These are phyloP conservation scores for Zosterops lateralis DNA, from an alignment of 2,113 vertebrate species.

Conservation along the genomic window DNA sequence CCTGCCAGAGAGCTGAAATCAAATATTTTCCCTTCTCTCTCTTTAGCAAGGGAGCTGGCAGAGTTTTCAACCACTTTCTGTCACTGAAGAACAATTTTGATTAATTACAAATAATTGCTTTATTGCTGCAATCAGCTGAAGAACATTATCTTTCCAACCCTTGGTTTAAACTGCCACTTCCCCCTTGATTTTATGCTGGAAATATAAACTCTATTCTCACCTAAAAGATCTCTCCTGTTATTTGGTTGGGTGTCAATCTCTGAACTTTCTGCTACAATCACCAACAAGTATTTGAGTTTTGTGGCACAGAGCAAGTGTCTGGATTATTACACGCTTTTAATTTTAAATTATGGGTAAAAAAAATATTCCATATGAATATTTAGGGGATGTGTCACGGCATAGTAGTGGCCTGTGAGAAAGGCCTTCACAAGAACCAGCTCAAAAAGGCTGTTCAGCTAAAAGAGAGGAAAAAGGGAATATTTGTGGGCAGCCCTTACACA, in stretches of 20 bases:
- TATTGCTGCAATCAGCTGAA: background rate
- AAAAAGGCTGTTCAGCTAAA: background rate
- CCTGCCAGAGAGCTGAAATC: background rate
- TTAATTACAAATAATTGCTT: background rate
- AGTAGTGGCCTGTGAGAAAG: background rate
- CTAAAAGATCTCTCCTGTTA: background rate
- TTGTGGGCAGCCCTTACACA: slow-evolving; percentile 43
- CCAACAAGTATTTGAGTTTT: background rate
- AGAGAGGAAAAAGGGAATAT: background rate
- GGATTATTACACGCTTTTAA: background rate
- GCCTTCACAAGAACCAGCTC: background rate
- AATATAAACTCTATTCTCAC: background rate
- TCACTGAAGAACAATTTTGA: background rate
- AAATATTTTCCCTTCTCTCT: background rate
- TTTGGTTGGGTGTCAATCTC: background rate
- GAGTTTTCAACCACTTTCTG: background rate
- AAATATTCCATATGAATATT: background rate
- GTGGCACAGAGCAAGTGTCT: background rate
- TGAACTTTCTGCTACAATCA: background rate
- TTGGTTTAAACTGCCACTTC: background rate
- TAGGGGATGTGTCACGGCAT: background rate
- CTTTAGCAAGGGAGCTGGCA: background rate
- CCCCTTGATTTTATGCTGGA: background rate
- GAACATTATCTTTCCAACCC: background rate
- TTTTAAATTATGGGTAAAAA: background rate